Percentiles rank a stretch among this genome's conserved stretches.
These are phyloP conservation scores for Dendronephthya gigantea DNA, from an alignment of 64 coral and sea anemone species.

Conservation along the genomic window DNA sequence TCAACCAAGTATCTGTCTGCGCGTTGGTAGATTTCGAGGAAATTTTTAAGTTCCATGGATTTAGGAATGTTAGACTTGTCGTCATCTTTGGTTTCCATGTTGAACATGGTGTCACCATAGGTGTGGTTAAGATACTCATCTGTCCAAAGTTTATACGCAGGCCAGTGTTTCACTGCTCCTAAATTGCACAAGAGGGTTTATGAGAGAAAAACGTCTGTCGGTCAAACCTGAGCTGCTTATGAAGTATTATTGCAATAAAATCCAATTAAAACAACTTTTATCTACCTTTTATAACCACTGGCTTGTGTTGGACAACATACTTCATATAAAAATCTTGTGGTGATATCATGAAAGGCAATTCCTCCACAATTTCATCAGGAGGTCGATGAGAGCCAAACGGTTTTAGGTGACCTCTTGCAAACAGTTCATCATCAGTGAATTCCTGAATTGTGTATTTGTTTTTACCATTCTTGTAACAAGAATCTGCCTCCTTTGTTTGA, in stretches of 20 bases:
- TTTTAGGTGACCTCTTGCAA: constrained; percentile 69
- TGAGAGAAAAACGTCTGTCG: no score
- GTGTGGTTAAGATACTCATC: constrained; percentile 70
- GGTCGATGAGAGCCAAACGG: constrained; percentile 95
- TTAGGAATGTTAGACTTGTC: constrained; percentile 76
- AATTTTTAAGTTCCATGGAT: constrained; percentile 43
- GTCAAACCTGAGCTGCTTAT: no score
- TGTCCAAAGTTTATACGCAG: constrained; percentile 83
- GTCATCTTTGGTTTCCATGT: constrained; percentile 95
- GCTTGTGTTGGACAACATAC: constrained; percentile 93
- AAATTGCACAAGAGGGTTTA: constrained; percentile 7
- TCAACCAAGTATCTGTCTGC: constrained; percentile 70
- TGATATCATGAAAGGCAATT: constrained; percentile 83
- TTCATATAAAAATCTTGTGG: constrained; percentile 97
- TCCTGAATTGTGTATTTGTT: constrained; percentile 29
- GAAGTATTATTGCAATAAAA: neutral
- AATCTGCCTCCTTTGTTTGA: neutral
- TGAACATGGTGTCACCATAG: constrained; percentile 46
- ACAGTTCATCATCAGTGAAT: constrained; percentile 61
- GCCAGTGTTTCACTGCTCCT: constrained; percentile 88
- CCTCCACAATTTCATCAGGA: constrained; percentile 74
- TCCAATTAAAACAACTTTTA: no score
- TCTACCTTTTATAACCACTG: constrained; percentile 87
- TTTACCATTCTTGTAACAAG: constrained; percentile 30
- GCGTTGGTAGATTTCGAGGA: constrained; percentile 57